Conservation (phyloP, 2,797 vertebrate species). For the Aphelocoma californica region DNA sequence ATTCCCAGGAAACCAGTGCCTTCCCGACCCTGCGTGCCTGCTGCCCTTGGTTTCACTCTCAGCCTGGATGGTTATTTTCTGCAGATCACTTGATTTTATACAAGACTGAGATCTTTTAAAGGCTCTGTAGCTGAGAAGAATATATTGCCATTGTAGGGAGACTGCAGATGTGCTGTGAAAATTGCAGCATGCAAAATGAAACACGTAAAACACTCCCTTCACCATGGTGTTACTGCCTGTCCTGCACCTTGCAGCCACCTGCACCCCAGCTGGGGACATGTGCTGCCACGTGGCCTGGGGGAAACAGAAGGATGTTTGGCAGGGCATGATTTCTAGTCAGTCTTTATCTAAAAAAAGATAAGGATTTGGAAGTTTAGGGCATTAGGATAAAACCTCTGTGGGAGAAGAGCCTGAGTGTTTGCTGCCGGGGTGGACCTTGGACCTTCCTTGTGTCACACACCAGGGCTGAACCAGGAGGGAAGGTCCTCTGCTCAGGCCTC, state of each 20-base stretch:
- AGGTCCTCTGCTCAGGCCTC: not conserved
- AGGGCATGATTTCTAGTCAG: fast-evolving
- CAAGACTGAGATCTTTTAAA: not conserved
- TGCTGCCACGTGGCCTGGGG: not conserved
- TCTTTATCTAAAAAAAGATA: not conserved
- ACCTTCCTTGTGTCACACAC: not conserved
- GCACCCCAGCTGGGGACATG: not conserved
- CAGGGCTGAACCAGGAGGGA: not conserved
- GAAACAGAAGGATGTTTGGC: not conserved
- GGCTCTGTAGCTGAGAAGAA: not conserved
- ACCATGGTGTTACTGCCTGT: fast-evolving
- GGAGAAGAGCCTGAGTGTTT: not conserved
- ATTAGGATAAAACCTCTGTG: not conserved
- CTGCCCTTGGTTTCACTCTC: not conserved
- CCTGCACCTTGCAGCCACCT: not conserved
- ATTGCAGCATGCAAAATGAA: not conserved
- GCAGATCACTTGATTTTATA: not conserved
- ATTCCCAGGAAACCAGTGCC: not conserved
- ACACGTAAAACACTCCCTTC: not conserved
- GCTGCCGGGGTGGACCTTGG: not conserved
- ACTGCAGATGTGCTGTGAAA: slow-evolving; percentile 22
- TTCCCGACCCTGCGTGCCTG: fast-evolving
- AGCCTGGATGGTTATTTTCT: not conserved
- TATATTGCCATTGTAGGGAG: not conserved
- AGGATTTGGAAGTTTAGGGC: not conserved